Base-by-base conservation (phyloP, 2,888 invertebrate genomes). In the Yponomeuta malinellus region DNA sequence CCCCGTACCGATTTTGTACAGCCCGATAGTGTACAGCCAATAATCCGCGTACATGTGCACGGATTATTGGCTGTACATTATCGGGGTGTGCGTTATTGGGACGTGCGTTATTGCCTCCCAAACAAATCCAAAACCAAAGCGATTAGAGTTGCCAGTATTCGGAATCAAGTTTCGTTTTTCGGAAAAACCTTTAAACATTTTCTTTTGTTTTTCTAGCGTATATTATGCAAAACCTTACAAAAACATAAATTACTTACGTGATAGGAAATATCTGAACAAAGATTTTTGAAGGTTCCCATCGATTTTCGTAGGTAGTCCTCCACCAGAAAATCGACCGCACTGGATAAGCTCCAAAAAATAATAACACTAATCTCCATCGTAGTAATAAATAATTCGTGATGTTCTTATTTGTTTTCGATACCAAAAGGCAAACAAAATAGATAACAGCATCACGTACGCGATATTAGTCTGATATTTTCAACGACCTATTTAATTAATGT, bases 391-490 rank as follows among this genome's bases (percentile, higher is more conserved):
- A 15, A 59, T 59, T 59, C 52, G 0, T 12, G 15, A 15, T 15
- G 52, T 59, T 15, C 52, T 12, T 15, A 12, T 6, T 15, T 3
- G 3, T 59, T 59, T 15, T 12, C 52, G 52, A 59, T 59, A 59
- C 31, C 68, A 3, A 68, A 68, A 63, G 71, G 71, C 68, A 10
- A 71, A 66, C 33, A 69, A 65, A 37, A 64, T 29, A 71, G 83
- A 82, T 83, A 82, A 77, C 71, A 69, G 70, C 76, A 77, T 82
- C 85, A 84, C 85, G 85, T 85, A 85, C 74, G 64, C 37, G 71
- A 74, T 83, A 85, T 80, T 81, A 8, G 5, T 43, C 9, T 15
- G 52, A 59, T 12, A 59, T 59, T 12, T 65, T 2, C 43, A 10
- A 37, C 63, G 9, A 43, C 43, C 43, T 43, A 43, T 5, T 43